phyloP scores from a whole-genome alignment of 1,140 invertebrate genomes.

The Andrena cerasifolii region DNA sequence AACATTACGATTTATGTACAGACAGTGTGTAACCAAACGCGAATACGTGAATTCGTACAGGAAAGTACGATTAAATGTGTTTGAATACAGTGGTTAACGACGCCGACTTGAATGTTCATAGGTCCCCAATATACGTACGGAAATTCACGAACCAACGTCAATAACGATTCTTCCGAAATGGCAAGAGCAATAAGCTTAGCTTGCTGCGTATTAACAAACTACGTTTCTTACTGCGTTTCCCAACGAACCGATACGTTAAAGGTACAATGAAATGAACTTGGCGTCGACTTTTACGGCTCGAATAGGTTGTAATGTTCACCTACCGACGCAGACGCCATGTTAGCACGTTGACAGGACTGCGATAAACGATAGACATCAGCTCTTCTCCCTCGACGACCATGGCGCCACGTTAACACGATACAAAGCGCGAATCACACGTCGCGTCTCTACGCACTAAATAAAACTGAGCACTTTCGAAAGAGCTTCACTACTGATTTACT shows the following conservation, averaged over 20 bases:
- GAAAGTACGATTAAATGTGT: neutral
- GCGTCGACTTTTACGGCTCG: slow-evolving; percentile 27
- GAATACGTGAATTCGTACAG: neutral
- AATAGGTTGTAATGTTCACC: slow-evolving; percentile 56
- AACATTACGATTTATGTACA: too few species aligned
- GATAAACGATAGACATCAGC: neutral
- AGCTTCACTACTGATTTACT: too few species aligned
- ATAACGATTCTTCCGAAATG: slow-evolving; percentile 33
- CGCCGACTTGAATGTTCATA: slow-evolving; percentile 7
- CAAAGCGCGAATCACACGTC: neutral
- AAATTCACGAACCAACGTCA: slow-evolving; percentile 53
- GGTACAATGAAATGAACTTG: slow-evolving; percentile 43
- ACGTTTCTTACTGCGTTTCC: slow-evolving; percentile 22
- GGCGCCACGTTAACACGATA: neutral
- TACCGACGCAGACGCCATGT: slow-evolving; percentile 81
- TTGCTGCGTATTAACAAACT: slow-evolving; percentile 10
- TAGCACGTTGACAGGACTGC: slow-evolving; percentile 45
- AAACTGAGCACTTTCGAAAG: too few species aligned
- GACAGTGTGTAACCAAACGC: neutral
- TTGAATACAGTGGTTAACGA: neutral
- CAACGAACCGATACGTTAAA: slow-evolving; percentile 11
- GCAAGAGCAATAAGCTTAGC: slow-evolving; percentile 18
- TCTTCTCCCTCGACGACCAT: neutral
- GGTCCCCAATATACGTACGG: slow-evolving; percentile 49
- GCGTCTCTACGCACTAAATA: too few species aligned